These are phyloP conservation scores for Hucho hucho DNA, from an alignment of 2,113 vertebrate species.

Conservation along the genomic window DNA sequence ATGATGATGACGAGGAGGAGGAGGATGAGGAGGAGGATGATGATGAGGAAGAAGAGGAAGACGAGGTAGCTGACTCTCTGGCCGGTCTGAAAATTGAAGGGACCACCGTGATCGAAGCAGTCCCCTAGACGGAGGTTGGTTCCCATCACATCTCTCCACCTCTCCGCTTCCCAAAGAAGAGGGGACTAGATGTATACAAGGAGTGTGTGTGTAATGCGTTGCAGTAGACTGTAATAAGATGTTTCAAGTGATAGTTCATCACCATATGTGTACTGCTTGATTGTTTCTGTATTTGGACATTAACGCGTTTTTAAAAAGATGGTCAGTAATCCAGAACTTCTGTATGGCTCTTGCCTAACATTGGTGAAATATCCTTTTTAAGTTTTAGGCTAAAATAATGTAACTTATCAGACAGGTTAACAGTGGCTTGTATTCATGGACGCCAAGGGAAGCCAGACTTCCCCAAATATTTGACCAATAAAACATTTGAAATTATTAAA, in stretches of 20 bases:
- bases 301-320: too few relatives aligned
- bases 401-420: too few relatives aligned
- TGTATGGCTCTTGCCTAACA: too few relatives aligned
- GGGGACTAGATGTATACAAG: background rate
- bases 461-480: too few relatives aligned
- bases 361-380: too few relatives aligned
- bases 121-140: background rate
- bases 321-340: too few relatives aligned
- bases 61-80: constrained; percentile 67
- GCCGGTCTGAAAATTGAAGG: constrained; percentile 76
- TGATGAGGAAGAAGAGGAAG: constrained; percentile 78
- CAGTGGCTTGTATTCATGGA: too few relatives aligned
- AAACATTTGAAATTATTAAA: too few relatives aligned
- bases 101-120: background rate
- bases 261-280: background rate
- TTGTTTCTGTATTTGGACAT: too few relatives aligned
- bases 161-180: background rate
- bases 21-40: constrained; percentile 81
- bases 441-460: too few relatives aligned
- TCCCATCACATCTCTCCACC: background rate
- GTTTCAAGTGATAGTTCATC: background rate
- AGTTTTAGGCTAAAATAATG: too few relatives aligned
- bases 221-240: background rate
- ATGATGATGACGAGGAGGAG: constrained; percentile 77
- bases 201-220: background rate